Evolutionary conservation across 2,888 invertebrate genomes (phyloP), one percentile per base, ranked within the genome.

Genomic region (Strigamia crassipes): DNA sequence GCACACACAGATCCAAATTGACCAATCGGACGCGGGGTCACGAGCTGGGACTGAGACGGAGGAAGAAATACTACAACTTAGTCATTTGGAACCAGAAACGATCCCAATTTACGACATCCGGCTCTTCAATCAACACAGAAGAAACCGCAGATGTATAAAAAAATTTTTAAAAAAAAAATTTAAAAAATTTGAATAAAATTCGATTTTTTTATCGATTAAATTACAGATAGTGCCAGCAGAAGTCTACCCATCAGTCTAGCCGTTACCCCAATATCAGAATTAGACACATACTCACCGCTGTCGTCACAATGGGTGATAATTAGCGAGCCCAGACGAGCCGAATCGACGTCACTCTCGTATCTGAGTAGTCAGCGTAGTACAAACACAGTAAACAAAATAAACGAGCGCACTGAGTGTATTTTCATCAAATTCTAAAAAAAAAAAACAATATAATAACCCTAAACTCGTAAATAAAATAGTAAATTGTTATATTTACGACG

Each of bases 271-370:
- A 61, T 81, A 34, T 81, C 81, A 15, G 81, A 81, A 34, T n/a
- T 81, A 15, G 81, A 66, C n/a, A 23, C 61, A 4, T 27, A 5
- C 4, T 81, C 81, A 15, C 61, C 81, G 10, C n/a, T 81, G 23
- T 81, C 81, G 10, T 81, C 81, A 13, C 81, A 81, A 42, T 81
- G 81, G 81, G 81, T 81, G 10, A 81, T 81, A 13, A 81, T 81
- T 34, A 66, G 61, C 10, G 81, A 81, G 9, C 81, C 81, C 2
- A 34, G 34, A 21, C 13, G 81, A 34, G 80, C 80, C n/a, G 73
- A 27, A 27, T 81, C 81, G 13, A 81, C 81, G 13, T 81, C 81
- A 18, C 23, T 81, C 13, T 81, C 81, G 4, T 81, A 81, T 34
- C 66, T 81, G 56, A 81, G 81, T 34, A n/a, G n/a, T n/a, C 18